Evolutionary conservation across 92 coral and sea anemone genomes (phyloP).

Genomic region (Virgularia gustaviana): DNA sequence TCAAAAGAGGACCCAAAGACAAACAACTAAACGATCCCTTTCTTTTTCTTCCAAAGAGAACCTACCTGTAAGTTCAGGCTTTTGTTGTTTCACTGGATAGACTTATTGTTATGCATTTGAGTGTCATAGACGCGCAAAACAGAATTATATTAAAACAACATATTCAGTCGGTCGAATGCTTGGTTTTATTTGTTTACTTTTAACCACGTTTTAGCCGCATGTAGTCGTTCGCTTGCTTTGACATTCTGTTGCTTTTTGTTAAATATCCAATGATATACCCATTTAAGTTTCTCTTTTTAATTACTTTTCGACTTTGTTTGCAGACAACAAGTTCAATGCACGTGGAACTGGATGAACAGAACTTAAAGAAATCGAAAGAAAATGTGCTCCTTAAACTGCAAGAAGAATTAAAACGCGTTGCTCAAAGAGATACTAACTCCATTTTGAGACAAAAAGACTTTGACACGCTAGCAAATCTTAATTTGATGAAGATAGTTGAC

Average conservation of each 20-base stretch:
- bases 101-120: too few species aligned
- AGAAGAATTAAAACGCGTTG: constrained; percentile 8
- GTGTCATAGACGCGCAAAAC: too few species aligned
- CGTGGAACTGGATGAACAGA: neutral
- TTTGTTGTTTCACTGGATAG: neutral
- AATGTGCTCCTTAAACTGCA: neutral
- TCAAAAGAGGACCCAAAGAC: too few species aligned
- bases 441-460: constrained; percentile 11
- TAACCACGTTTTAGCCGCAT: too few species aligned
- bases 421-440: constrained; percentile 2
- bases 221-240: too few species aligned
- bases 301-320: neutral
- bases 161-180: too few species aligned
- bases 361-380: neutral
- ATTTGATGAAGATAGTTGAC: constrained; percentile 1
- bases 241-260: too few species aligned
- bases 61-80: neutral
- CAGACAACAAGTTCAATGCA: neutral
- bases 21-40: too few species aligned
- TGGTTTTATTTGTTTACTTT: too few species aligned
- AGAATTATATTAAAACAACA: too few species aligned
- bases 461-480: neutral
- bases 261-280: too few species aligned
- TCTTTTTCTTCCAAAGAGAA: neutral
- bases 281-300: neutral